Conservation (phyloP, 2,888 invertebrate species). For the Drosophila yooni region DNA sequence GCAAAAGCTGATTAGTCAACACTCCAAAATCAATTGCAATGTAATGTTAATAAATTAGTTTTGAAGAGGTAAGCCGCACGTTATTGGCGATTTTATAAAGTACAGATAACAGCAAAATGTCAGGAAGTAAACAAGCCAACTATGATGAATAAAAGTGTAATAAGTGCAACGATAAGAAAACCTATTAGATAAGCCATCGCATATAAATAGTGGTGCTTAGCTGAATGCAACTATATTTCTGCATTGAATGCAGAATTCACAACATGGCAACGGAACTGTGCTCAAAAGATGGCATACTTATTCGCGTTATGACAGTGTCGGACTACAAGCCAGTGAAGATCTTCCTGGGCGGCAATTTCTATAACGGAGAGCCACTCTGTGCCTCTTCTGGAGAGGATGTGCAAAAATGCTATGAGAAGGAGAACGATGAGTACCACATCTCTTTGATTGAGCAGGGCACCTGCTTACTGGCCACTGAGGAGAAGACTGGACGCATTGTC, state of each 20-base stretch:
- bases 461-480: constrained; percentile 47
- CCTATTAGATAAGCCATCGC: background rate
- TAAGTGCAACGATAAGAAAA: background rate
- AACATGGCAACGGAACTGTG: constrained; percentile 38
- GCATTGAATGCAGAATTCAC: background rate
- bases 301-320: constrained; percentile 42
- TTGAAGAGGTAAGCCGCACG: background rate
- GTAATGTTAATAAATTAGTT: too few relatives aligned
- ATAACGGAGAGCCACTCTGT: constrained; percentile 44
- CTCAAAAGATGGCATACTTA: constrained; percentile 42
- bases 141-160: background rate
- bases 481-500: constrained; percentile 39
- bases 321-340: constrained; percentile 45
- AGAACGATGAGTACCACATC: constrained; percentile 50
- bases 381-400: constrained; percentile 42
- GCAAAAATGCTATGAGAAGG: constrained; percentile 28
- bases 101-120: background rate
- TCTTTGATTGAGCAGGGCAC: constrained; percentile 52
- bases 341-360: constrained; percentile 48
- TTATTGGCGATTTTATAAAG: background rate
- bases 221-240: background rate
- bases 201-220: constrained; percentile 22
- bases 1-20: background rate
- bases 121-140: background rate
- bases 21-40: too few relatives aligned